phyloP scores from a whole-genome alignment of 2,113 vertebrate species.

The Austrofundulus limnaeus region DNA sequence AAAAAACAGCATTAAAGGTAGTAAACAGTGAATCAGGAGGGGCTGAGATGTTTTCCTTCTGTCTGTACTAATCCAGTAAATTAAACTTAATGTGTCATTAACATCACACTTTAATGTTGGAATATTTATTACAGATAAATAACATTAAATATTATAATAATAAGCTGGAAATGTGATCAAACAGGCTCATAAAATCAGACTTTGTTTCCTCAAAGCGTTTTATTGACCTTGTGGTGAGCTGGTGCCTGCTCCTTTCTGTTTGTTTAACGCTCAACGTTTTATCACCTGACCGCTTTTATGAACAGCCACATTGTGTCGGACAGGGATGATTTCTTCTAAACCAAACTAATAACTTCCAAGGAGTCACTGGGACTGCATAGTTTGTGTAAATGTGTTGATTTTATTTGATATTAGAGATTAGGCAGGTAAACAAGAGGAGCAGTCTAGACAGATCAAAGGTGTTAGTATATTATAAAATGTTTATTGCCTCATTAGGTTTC shows the following conservation, averaged over 20 bases:
- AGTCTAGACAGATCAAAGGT: too few relatives aligned
- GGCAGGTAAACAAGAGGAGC: too few relatives aligned
- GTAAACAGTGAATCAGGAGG: too few relatives aligned
- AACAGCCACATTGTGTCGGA: background rate
- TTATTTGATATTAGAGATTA: background rate
- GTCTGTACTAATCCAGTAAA: too few relatives aligned
- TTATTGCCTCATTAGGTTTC: background rate
- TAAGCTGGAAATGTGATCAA: background rate
- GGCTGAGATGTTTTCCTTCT: too few relatives aligned
- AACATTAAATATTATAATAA: background rate
- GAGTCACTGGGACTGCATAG: background rate
- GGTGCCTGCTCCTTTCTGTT: constrained; percentile 15
- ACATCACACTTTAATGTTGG: background rate
- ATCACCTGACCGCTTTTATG: constrained; percentile 21
- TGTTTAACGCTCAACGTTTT: constrained; percentile 12
- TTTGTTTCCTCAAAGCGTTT: background rate
- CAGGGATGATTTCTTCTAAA: constrained; percentile 12
- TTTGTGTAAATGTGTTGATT: background rate
- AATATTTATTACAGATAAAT: background rate
- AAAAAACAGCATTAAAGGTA: too few relatives aligned
- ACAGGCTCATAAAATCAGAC: background rate
- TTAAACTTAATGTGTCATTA: background rate
- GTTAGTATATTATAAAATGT: too few relatives aligned
- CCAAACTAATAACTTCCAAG: constrained; percentile 1
- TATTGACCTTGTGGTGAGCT: constrained; percentile 7